phyloP scores from a whole-genome alignment of 1,140 invertebrate species.

The Pseudomyrmex flavicornis region DNA sequence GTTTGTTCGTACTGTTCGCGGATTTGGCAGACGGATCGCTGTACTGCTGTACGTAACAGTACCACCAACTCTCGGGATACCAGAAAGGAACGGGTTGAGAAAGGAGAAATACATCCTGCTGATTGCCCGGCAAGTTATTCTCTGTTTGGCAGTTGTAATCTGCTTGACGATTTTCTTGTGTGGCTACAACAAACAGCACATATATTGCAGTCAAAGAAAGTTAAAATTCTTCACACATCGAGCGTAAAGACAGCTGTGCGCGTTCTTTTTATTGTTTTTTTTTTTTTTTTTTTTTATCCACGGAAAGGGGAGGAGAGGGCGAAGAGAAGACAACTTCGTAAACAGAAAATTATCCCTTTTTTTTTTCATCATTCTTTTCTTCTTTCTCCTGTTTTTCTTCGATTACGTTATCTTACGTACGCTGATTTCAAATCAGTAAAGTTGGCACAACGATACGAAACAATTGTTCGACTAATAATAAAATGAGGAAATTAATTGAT shows the following conservation, averaged over 20 bases:
- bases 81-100: constrained; percentile 67
- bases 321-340: neutral
- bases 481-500: constrained; percentile 76
- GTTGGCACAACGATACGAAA: constrained; percentile 16
- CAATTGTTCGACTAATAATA: constrained; percentile 48
- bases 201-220: constrained; percentile 77
- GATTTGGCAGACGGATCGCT: constrained; percentile 37
- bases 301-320: too few species aligned
- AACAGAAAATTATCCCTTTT: neutral
- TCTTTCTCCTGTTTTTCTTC: neutral
- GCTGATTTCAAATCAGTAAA: constrained; percentile 7
- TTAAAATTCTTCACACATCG: constrained; percentile 68
- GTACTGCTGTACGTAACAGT: constrained; percentile 72
- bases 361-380: constrained; percentile 9
- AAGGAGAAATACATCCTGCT: constrained; percentile 77
- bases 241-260: constrained; percentile 62
- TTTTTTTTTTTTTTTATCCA: neutral
- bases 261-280: constrained; percentile 44
- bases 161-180: constrained; percentile 83
- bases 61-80: constrained; percentile 77
- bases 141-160: constrained; percentile 81
- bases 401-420: neutral
- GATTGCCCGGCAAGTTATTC: constrained; percentile 82
- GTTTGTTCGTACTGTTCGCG: constrained; percentile 44
- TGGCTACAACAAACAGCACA: constrained; percentile 85